phyloP scores from a whole-genome alignment of 2,797 vertebrate species.

The Thaleichthys pacificus region DNA sequence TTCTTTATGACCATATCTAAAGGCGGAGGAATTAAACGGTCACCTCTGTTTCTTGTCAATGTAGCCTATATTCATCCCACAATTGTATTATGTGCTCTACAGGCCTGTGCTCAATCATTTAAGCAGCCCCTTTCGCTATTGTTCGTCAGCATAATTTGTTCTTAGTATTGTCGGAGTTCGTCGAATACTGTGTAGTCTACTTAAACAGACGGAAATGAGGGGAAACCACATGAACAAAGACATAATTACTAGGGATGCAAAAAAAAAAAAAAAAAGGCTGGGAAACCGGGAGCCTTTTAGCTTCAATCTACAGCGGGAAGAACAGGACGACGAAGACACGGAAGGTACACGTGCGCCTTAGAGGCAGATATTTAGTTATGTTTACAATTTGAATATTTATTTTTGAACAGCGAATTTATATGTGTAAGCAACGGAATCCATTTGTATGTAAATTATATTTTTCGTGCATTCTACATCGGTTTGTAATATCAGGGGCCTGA shows the following conservation, averaged over 20 bases:
- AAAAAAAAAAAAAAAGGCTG: background rate
- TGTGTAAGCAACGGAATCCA: slow-evolving; percentile 28
- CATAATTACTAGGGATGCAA: slow-evolving; percentile 20
- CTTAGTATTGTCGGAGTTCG: slow-evolving; percentile 35
- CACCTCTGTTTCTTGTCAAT: background rate
- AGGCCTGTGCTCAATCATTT: slow-evolving; percentile 48
- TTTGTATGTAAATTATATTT: slow-evolving; percentile 38
- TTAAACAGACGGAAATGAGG: slow-evolving; percentile 23
- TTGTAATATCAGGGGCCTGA: slow-evolving; percentile 20
- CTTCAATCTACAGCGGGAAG: slow-evolving; percentile 11
- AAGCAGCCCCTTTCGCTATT: slow-evolving; percentile 35
- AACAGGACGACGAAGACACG: slow-evolving; percentile 4
- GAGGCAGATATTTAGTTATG: slow-evolving; percentile 32
- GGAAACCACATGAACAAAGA: slow-evolving; percentile 29
- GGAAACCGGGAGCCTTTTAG: slow-evolving; percentile 11
- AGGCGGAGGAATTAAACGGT: background rate
- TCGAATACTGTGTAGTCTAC: slow-evolving; percentile 21
- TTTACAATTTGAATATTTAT: slow-evolving; percentile 20
- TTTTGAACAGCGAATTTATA: slow-evolving; percentile 25
- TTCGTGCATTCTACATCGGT: slow-evolving; percentile 8
- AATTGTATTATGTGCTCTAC: slow-evolving; percentile 18
- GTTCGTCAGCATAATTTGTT: slow-evolving; percentile 46
- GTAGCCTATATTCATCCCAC: background rate
- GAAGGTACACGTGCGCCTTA: slow-evolving; percentile 7
- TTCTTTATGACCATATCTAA: background rate